Conservation (phyloP, 2,888 invertebrate genomes). For the Agriopis aurantiaria region DNA sequence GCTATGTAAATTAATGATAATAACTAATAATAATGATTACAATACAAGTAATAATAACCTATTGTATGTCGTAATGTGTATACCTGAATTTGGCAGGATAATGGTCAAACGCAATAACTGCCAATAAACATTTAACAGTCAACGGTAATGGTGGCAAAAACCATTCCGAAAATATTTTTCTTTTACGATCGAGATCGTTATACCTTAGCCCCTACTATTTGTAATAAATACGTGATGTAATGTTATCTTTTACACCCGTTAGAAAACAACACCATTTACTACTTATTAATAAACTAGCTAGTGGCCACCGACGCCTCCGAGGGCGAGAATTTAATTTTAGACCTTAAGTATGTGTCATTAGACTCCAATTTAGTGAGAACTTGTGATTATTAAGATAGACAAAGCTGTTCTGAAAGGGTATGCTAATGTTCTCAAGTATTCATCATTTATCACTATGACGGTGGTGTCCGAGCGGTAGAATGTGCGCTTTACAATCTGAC, state of each 20-base stretch:
- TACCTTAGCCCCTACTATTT: constrained; percentile 1
- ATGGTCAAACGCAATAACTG: constrained; percentile 13
- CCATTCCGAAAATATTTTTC: constrained; percentile 33
- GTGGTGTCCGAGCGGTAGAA: too few relatives aligned
- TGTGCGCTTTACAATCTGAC: too few relatives aligned
- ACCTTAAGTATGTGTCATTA: too few relatives aligned
- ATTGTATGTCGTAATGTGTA: neutral
- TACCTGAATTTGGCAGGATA: constrained; percentile 6
- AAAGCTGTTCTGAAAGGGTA: too few relatives aligned
- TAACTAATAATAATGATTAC: neutral
- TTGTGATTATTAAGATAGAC: too few relatives aligned
- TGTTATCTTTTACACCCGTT: neutral
- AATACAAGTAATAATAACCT: neutral
- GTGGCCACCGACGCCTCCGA: too few relatives aligned
- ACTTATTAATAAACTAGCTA: too few relatives aligned
- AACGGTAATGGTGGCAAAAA: constrained; percentile 37
- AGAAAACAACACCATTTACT: neutral
- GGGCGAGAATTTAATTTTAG: too few relatives aligned
- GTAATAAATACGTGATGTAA: neutral
- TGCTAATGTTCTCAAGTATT: too few relatives aligned
- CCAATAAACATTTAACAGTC: constrained; percentile 38
- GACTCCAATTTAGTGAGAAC: too few relatives aligned
- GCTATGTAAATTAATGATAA: neutral
- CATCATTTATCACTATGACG: too few relatives aligned
- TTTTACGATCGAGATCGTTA: constrained; percentile 29